Evolutionary conservation across 1,140 invertebrate genomes (phyloP).

Genomic region (Ceratosolen fusciceps): DNA sequence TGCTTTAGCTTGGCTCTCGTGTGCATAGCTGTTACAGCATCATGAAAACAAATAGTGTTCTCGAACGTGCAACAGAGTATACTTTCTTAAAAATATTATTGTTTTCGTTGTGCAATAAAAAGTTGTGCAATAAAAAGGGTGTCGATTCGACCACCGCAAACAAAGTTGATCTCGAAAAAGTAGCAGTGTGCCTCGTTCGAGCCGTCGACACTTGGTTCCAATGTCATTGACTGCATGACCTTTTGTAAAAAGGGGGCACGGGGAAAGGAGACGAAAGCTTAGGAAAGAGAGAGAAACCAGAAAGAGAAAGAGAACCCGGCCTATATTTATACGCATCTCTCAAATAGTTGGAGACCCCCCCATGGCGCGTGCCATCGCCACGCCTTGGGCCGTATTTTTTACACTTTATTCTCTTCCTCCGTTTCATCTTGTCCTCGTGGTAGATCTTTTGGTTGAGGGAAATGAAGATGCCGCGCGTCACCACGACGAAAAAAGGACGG

Average conservation of each 20-base stretch:
- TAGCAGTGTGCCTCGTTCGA: not conserved
- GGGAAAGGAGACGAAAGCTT: not conserved
- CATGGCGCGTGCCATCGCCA: constrained; percentile 34
- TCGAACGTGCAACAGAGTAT: too few relatives aligned
- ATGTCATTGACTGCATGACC: constrained; percentile 39
- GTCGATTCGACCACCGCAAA: too few relatives aligned
- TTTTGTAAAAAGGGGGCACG: not conserved
- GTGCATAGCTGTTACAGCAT: too few relatives aligned
- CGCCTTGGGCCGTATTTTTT: not conserved
- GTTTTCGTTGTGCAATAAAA: too few relatives aligned
- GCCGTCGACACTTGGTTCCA: constrained; percentile 27
- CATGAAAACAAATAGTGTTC: too few relatives aligned
- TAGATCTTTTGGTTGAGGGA: not conserved
- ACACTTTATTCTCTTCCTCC: not conserved
- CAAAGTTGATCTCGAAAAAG: not conserved
- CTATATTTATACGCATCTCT: constrained; percentile 39
- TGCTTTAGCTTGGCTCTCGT: too few relatives aligned
- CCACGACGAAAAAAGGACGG: too few relatives aligned
- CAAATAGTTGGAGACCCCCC: constrained; percentile 40
- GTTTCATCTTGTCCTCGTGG: not conserved
- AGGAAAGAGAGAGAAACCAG: not conserved
- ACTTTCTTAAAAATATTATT: too few relatives aligned
- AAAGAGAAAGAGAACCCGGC: not conserved
- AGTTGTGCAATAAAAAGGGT: too few relatives aligned
- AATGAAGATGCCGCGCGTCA: too few relatives aligned